phyloP scores from a whole-genome alignment of 2,888 invertebrate genomes.

The Leptopilina drosophilae region DNA sequence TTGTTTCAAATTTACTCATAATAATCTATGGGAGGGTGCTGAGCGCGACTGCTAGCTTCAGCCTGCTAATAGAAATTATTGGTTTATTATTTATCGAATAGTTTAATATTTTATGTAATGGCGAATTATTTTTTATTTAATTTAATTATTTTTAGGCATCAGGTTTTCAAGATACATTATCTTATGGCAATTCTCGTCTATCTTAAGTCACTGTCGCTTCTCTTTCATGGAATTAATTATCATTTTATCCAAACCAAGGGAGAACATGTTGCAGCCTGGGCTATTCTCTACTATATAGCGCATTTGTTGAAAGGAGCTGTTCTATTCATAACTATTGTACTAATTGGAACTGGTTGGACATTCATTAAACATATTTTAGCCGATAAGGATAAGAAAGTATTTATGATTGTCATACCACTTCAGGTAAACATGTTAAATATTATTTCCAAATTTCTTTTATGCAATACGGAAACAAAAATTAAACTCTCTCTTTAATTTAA shows the following conservation, averaged over 20 bases:
- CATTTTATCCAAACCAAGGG: slow-evolving; percentile 96
- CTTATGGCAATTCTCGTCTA: slow-evolving; percentile 96
- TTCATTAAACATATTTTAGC: slow-evolving; percentile 98
- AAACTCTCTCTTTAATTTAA: no score
- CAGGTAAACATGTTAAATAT: slow-evolving; percentile 82
- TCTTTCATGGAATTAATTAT: slow-evolving; percentile 96
- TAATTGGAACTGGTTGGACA: slow-evolving; percentile 99
- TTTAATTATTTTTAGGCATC: slow-evolving; percentile 79
- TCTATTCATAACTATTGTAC: slow-evolving; percentile 95
- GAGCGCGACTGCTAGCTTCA: no score
- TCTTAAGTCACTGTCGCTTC: slow-evolving; percentile 92
- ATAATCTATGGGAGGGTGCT: no score
- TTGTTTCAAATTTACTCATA: no score
- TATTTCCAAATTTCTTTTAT: not conserved
- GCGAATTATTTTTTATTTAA: not conserved
- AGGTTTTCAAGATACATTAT: slow-evolving; percentile 96
- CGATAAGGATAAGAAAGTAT: slow-evolving; percentile 96
- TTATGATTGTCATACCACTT: slow-evolving; percentile 97
- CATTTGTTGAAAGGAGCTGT: slow-evolving; percentile 96
- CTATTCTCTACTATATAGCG: slow-evolving; percentile 97
- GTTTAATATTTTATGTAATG: no score
- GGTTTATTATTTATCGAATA: no score
- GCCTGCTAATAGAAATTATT: no score
- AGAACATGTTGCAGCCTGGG: slow-evolving; percentile 98
- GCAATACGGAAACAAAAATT: no score